These are phyloP conservation scores for Vireo altiloquus DNA, from an alignment of 2,113 vertebrate species.

Conservation along the genomic window DNA sequence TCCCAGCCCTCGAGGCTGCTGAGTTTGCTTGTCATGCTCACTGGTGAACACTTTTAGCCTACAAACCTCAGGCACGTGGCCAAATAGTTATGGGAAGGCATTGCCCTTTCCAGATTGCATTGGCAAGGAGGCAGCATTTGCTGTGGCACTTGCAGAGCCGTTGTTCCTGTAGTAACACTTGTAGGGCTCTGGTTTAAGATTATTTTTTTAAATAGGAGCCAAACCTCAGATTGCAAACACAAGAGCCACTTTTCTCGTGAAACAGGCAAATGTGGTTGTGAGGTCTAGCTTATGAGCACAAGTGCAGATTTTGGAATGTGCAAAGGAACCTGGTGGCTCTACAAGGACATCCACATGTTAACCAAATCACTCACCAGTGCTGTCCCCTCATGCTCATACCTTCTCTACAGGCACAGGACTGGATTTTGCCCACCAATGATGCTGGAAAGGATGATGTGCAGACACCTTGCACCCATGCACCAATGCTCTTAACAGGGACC, in stretches of 20 bases:
- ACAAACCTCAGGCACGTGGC: neutral
- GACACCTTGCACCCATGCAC: neutral
- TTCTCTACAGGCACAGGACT: neutral
- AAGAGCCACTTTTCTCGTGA: neutral
- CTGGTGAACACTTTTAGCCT: neutral
- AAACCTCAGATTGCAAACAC: neutral
- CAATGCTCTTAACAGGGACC: neutral
- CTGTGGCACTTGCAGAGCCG: neutral
- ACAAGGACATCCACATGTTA: neutral
- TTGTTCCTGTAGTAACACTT: neutral
- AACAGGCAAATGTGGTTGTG: neutral
- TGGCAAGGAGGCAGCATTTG: neutral
- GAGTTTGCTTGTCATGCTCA: neutral
- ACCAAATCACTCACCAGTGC: neutral
- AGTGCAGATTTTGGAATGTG: neutral
- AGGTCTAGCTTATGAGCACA: neutral
- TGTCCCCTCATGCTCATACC: neutral
- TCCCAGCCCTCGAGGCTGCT: neutral
- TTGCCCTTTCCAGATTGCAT: neutral
- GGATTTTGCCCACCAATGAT: neutral
- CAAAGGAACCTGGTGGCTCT: neutral
- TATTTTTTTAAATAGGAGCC: neutral
- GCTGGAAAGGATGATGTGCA: neutral
- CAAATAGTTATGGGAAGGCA: neutral
- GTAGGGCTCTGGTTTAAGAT: neutral